Evolutionary conservation across 2,797 vertebrate genomes (phyloP), one percentile per base, ranked within the genome.

Genomic region (Arnoldichthys spilopterus): DNA sequence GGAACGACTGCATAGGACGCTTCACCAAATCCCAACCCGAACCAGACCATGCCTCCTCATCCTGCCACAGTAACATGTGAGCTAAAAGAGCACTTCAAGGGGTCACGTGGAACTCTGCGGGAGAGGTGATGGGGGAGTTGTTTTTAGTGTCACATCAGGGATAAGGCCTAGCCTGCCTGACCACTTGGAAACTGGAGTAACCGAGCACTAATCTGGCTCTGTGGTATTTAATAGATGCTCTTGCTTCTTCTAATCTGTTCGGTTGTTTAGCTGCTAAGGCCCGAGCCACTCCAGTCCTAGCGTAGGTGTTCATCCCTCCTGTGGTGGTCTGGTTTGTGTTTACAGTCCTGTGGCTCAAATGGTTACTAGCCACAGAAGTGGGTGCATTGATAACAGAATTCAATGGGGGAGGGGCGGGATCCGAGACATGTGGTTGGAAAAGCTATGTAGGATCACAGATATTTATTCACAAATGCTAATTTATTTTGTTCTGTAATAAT

Each of bases 391-490:
- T 43, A 22, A n/a, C 59, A 62, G 64, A 34, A 66, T 59, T 26
- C 18, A 40, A 28, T 12, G 26, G 51, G 9, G 11, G 16, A 11
- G 28, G 51, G n/a, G n/a, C n/a, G n/a, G 61, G 53, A 66, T 3
- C 34, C 37, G 30, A 68, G 32, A 37, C 64, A 34, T 62, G 43
- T 74, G 47, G 24, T 26, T 67, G 37, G 26, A 67, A 26, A 68
- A 43, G 56, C 20, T 54, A 30, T 43, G 58, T 70, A 80, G 72
- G 30, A 53, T 75, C 30, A 51, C 54, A 70, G 43, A 75, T 77
- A 82, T 77, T 81, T 79, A 71, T 68, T 69, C 51, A 74, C 76
- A 72, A 76, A 66, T 56, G 49, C 63, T 81, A 47, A 83, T 83
- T 83, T 78, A 79, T 45, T 80, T 56, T 54, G 22, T 71, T 76